Evolutionary conservation across 2,888 invertebrate genomes (phyloP).

Genomic region (Azorinus chamasolen): DNA sequence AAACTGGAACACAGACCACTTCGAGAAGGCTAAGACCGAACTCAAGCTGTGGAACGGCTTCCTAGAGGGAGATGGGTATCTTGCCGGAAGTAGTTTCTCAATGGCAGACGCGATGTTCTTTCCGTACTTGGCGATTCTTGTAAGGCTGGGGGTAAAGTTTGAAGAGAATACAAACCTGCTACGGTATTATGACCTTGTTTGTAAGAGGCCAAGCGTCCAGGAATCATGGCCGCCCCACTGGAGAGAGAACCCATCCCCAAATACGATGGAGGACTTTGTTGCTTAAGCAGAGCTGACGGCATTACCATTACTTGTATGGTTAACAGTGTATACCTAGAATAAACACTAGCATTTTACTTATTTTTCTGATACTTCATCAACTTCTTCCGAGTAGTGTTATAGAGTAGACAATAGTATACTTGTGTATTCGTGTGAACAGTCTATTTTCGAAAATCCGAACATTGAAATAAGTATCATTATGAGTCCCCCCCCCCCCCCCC

Average conservation of each 20-base stretch:
- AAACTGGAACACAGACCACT: slow-evolving; percentile 21
- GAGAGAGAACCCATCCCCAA: slow-evolving; percentile 48
- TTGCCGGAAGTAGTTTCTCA: slow-evolving; percentile 37
- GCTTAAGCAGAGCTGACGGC: no score
- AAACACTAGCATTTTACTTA: no score
- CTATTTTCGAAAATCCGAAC: no score
- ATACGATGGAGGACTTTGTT: slow-evolving; percentile 3
- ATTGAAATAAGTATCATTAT: no score
- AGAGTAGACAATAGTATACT: no score
- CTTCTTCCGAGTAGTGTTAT: no score
- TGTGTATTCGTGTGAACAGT: no score
- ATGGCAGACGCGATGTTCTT: slow-evolving; percentile 50
- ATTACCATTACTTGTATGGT: no score
- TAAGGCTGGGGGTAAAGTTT: slow-evolving; percentile 63
- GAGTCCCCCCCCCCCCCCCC: no score
- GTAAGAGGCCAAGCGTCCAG: slow-evolving; percentile 63
- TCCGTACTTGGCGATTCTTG: slow-evolving; percentile 19
- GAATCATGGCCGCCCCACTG: slow-evolving; percentile 79
- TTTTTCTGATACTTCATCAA: no score
- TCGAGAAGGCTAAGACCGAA: slow-evolving; percentile 21
- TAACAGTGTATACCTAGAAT: no score
- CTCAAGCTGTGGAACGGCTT: slow-evolving; percentile 21
- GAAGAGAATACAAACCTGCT: slow-evolving; percentile 52
- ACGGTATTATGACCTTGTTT: slow-evolving; percentile 66
- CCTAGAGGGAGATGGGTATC: slow-evolving; percentile 17